Evolutionary conservation across 2,797 vertebrate genomes (phyloP).

Genomic region (Notoglanidium macrostoma): DNA sequence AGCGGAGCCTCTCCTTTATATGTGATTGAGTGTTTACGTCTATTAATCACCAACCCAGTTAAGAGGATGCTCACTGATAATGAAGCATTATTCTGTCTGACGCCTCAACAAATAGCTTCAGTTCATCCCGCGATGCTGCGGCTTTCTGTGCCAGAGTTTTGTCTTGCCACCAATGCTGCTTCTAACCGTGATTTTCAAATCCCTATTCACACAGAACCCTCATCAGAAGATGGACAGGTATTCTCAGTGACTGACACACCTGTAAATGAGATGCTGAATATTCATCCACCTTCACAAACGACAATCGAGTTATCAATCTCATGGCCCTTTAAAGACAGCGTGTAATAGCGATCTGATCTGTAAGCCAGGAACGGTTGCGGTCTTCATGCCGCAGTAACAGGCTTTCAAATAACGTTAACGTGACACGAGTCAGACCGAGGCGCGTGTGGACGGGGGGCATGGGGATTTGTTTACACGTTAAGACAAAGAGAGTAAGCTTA

Average conservation of each 20-base stretch:
- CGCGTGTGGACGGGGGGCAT: not conserved
- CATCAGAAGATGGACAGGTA: not conserved
- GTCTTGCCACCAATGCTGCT: not conserved
- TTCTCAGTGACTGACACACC: not conserved
- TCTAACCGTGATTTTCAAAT: not conserved
- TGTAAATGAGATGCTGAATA: not conserved
- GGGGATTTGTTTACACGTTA: not conserved
- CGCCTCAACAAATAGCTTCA: constrained; percentile 22
- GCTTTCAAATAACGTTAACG: not conserved
- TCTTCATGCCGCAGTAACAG: not conserved
- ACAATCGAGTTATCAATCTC: not conserved
- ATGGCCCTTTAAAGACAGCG: not conserved
- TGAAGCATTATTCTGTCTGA: constrained; percentile 21
- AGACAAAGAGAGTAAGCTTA: constrained; percentile 3
- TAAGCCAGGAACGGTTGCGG: not conserved
- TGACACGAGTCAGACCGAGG: not conserved
- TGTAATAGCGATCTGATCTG: not conserved
- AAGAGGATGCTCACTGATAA: constrained; percentile 11
- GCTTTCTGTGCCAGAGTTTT: constrained; percentile 9
- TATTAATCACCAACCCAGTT: constrained; percentile 22
- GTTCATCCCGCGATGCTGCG: not conserved
- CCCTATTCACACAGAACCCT: too few relatives aligned
- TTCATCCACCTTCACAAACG: not conserved
- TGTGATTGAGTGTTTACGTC: constrained; percentile 17
- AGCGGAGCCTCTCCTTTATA: constrained; percentile 18